A percentile compares a stretch with the other conserved stretches of the same genome.
Evolutionary conservation across 1,140 invertebrate genomes (phyloP).

Genomic region (Anadara kagoshimensis): DNA sequence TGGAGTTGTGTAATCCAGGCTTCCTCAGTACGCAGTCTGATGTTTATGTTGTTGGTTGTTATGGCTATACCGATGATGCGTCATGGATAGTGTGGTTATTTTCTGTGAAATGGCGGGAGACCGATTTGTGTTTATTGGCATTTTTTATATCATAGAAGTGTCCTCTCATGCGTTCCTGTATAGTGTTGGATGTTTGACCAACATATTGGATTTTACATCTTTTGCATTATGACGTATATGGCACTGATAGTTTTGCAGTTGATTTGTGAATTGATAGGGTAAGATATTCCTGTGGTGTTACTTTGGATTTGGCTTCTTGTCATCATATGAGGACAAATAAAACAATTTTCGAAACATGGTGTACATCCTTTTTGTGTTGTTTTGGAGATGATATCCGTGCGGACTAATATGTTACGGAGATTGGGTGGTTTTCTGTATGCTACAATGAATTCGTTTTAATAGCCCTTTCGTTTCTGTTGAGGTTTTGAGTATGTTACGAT

Average conservation of each 20-base stretch:
- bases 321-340: too few species aligned
- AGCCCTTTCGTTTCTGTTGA: too few species aligned
- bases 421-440: too few species aligned
- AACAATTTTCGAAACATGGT: too few species aligned
- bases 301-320: too few species aligned
- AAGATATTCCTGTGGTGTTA: too few species aligned
- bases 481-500: too few species aligned
- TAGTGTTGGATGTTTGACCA: not conserved
- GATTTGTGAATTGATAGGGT: not conserved
- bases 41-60: not conserved
- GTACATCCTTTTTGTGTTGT: too few species aligned
- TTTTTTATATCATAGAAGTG: not conserved
- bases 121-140: not conserved
- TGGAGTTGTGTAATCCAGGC: not conserved
- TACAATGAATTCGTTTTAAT: too few species aligned
- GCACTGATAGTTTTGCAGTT: not conserved
- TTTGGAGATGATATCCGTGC: too few species aligned
- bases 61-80: not conserved
- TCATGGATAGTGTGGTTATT: not conserved
- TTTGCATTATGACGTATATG: conserved; percentile 4
- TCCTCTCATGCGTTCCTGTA: not conserved
- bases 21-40: not conserved
- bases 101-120: conserved; percentile 1
- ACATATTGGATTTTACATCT: conserved; percentile 4
- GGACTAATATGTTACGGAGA: too few species aligned